Evolutionary conservation across 2,888 invertebrate genomes (phyloP), one percentile per base, ranked within the genome.

Genomic region (Aporophyla lueneburgensis): DNA sequence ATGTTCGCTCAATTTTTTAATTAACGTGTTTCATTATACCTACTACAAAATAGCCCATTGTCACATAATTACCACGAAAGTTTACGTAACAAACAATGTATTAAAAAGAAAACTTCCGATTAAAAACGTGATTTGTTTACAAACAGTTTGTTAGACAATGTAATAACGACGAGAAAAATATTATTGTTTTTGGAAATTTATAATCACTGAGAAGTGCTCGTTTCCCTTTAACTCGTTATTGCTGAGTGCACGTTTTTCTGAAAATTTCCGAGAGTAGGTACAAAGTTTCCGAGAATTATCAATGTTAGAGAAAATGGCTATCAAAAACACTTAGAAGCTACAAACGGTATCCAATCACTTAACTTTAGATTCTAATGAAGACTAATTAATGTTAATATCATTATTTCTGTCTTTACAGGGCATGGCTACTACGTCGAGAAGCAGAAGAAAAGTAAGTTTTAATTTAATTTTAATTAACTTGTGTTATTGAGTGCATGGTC

Each of bases 361-460:
- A 46, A 56, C 0, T 51, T 40, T 0, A 10, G 12, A 54, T 58
- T 27, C 4, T 21, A 2, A 40, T 10, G 40, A 33, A 51, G 21
- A 56, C 14, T 53, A 24, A 51, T 77, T 61, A 27, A 21, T 62
- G 21, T 40, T 85, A 71, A 79, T 83, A 72, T 75, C 9, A 59
- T 46, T 73, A 58, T 80, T 86, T 83, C 88, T 89, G 88, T 91
- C 76, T 90, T 94, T 93, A 67, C 94, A 96, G 96, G 96, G 96
- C 79, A 96, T 96, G 96, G 91, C 91, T 61, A 91, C 91, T 71
- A 91, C 91, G n/a, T 91, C 91, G 71, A 90, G 91, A 74, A 91
- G 88, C 84, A 90, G 91, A 78, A 91, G 93, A 91, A 93, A 93
- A 92, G 93, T 93, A 77, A 92, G 91, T 88, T 73, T 12, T 27